These are phyloP conservation scores for Leguminivora glycinivorella DNA, from an alignment of 1,140 invertebrate genomes.

Conservation along the genomic window DNA sequence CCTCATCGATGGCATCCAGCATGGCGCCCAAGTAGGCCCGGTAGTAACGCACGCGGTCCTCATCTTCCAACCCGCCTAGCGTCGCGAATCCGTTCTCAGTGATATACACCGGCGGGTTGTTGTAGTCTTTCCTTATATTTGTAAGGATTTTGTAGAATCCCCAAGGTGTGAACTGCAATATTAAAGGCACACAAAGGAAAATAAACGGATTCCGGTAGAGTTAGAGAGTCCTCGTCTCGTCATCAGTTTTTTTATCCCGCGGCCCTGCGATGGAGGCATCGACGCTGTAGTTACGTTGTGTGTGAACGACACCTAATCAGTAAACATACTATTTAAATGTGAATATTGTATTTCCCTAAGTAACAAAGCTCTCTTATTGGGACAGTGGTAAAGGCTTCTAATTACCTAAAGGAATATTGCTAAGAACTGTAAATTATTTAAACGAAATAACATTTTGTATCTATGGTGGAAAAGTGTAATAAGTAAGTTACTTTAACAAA, in stretches of 20 bases:
- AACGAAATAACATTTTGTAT: too few relatives aligned
- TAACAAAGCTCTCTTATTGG: too few relatives aligned
- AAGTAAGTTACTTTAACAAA: conserved; percentile 42
- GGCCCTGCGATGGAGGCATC: too few relatives aligned
- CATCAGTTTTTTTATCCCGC: too few relatives aligned
- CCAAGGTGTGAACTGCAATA: conserved; percentile 49
- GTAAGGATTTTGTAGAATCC: conserved; percentile 63
- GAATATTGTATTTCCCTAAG: too few relatives aligned
- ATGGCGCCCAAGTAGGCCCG: conserved; percentile 65
- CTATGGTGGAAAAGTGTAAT: not conserved
- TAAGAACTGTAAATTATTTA: too few relatives aligned
- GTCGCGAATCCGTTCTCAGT: conserved; percentile 67
- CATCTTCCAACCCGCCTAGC: conserved; percentile 50
- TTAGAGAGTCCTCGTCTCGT: too few relatives aligned
- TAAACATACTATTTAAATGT: too few relatives aligned
- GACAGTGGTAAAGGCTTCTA: too few relatives aligned
- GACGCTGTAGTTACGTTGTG: not conserved
- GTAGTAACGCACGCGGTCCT: conserved; percentile 68
- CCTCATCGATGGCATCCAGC: conserved; percentile 61
- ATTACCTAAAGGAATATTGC: too few relatives aligned
- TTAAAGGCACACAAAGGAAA: not conserved
- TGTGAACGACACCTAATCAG: too few relatives aligned
- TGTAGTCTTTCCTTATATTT: conserved; percentile 51
- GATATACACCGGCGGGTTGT: conserved; percentile 56
- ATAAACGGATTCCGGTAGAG: too few relatives aligned